Evolutionary conservation across 2,113 vertebrate species (phyloP).

Genomic region (Chloropsis cyanopogon): DNA sequence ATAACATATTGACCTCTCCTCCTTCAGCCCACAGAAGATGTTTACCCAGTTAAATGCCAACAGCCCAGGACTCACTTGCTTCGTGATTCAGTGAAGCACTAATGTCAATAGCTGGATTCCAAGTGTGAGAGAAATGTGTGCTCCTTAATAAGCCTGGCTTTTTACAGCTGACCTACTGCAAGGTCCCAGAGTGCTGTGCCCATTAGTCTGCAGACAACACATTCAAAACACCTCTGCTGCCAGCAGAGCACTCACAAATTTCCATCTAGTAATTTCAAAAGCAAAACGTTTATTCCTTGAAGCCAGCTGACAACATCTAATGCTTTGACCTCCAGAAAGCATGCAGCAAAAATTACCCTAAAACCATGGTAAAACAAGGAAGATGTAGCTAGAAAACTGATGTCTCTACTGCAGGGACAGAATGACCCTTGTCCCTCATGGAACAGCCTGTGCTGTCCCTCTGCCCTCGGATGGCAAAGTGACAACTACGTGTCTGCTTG

Average conservation of each 20-base stretch:
- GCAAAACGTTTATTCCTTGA: neutral
- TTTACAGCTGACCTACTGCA: neutral
- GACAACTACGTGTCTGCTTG: neutral
- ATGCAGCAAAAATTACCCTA: neutral
- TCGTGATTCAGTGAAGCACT: neutral
- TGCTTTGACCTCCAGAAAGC: neutral
- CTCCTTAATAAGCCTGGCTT: neutral
- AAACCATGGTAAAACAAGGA: neutral
- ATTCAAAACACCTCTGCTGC: neutral
- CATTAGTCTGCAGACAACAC: neutral
- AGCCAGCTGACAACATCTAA: neutral
- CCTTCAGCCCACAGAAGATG: neutral
- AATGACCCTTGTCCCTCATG: accelerated
- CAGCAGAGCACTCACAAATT: neutral
- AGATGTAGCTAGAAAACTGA: neutral
- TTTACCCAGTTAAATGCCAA: neutral
- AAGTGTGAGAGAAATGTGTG: neutral
- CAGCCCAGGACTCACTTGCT: neutral
- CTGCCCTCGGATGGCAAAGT: neutral
- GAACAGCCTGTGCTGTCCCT: neutral
- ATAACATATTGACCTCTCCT: neutral
- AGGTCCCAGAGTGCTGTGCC: neutral
- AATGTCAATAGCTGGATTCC: neutral
- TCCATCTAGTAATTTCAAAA: neutral
- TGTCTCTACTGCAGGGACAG: neutral